Evolutionary conservation across 2,888 invertebrate genomes (phyloP).

Genomic region (Trachelus stipa): DNA sequence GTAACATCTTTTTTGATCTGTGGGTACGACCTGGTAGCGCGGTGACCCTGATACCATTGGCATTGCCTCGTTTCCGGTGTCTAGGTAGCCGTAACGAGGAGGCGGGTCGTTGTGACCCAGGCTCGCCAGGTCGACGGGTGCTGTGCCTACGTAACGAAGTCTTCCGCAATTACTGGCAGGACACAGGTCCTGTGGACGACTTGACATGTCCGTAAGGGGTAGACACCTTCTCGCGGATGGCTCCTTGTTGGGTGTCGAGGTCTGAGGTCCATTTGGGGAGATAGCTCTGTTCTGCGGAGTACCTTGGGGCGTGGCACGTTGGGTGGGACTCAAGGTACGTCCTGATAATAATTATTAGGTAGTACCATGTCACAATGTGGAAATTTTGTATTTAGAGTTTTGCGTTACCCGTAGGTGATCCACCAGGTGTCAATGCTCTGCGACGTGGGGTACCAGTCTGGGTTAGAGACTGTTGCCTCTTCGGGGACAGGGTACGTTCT

Average conservation of each 20-base stretch:
- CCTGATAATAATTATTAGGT: slow-evolving; percentile 12
- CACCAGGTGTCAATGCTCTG: slow-evolving; percentile 59
- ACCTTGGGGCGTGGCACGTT: slow-evolving; percentile 32
- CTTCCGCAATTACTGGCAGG: slow-evolving; percentile 56
- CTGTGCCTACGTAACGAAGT: slow-evolving; percentile 52
- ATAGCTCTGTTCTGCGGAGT: slow-evolving; percentile 51
- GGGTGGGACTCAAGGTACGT: slow-evolving; percentile 38
- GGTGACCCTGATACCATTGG: slow-evolving; percentile 57
- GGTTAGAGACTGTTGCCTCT: slow-evolving; percentile 45
- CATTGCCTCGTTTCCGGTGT: slow-evolving; percentile 52
- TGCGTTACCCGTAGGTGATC: slow-evolving; percentile 55
- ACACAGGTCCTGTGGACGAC: slow-evolving; percentile 48
- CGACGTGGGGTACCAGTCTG: slow-evolving; percentile 69
- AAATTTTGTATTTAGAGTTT: neutral
- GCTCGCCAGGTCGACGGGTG: slow-evolving; percentile 44
- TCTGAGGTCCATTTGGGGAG: slow-evolving; percentile 51
- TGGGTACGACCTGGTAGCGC: slow-evolving; percentile 54
- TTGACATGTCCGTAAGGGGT: slow-evolving; percentile 51
- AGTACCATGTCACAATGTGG: neutral
- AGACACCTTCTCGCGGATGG: slow-evolving; percentile 60
- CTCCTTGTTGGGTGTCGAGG: slow-evolving; percentile 63
- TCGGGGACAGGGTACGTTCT: slow-evolving; percentile 58
- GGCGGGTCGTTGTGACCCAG: slow-evolving; percentile 44
- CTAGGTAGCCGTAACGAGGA: slow-evolving; percentile 54
- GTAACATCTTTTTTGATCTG: slow-evolving; percentile 45